Evolutionary conservation across 2,888 invertebrate genomes (phyloP), one percentile per base, ranked within the genome.

Genomic region (Callimorpha dominula): DNA sequence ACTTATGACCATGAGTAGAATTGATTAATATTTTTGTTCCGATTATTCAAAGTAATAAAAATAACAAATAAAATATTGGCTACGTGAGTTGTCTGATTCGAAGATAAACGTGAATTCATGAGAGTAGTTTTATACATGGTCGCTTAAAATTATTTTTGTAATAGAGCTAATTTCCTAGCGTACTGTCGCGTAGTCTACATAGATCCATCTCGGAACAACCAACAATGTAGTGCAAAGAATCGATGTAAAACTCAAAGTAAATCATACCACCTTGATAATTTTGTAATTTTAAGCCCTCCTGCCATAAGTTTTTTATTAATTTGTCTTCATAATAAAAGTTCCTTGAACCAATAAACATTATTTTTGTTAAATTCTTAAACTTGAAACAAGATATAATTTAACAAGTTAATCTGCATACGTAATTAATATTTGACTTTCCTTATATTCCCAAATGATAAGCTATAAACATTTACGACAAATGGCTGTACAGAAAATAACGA

Each of bases 171-270:
- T 75, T 85, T 80, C 85, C 70, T 57, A 68, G 68, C 79, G 74
- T 81, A 80, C 74, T 78, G 67, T 75, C 68, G 62, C 64, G 74
- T 80, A 73, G 71, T 75, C 82, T 81, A 82, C 83, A 87, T 86
- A 88, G 87, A 88, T 86, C 85, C 82, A 87, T 88, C 86, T 88
- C 84, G 77, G 63, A 78, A 78, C 76, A 76, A 82, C 78, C 77
- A 70, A 78, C 81, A 80, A 76, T 82, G 80, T 81, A 85, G 87
- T 87, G 89, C 86, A 84, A 86, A 87, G 87, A 71, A 70, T 81
- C 77, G 70, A 86, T 81, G 77, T 81, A 75, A 72, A 71, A 68
- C 65, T 68, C 73, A 78, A 86, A 87, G 87, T 69, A 49, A 80
- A 70, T 84, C 68, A 69, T 65, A 83, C 83, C 77, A 72, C 72